A percentile compares a stretch with the other conserved stretches of the same genome.
These are phyloP conservation scores for Papilio glaucus DNA, from an alignment of 1,140 invertebrate species.

Conservation along the genomic window DNA sequence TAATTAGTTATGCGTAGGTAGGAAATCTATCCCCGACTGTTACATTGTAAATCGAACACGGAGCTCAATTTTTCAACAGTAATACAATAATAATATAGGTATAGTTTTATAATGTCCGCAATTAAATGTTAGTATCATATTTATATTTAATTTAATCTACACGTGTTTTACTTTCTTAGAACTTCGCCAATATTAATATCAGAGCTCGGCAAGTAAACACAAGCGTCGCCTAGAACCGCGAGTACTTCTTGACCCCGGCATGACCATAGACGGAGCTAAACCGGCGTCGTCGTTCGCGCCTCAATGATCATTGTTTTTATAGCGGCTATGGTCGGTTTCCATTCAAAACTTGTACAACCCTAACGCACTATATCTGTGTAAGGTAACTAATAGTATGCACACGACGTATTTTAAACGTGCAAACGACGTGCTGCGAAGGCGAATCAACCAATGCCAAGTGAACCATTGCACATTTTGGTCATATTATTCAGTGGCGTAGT, in stretches of 20 bases:
- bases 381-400: background rate
- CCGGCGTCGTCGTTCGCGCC: background rate
- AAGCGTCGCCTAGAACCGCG: background rate
- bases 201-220: background rate
- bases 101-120: too few relatives aligned
- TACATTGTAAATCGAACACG: too few relatives aligned
- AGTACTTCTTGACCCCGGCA: slow-evolving; percentile 15
- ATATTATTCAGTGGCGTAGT: too few relatives aligned
- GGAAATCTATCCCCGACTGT: too few relatives aligned
- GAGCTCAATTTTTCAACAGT: too few relatives aligned
- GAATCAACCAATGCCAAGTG: too few relatives aligned
- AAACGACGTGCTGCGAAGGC: too few relatives aligned
- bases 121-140: too few relatives aligned
- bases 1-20: too few relatives aligned
- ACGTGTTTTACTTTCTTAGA: background rate
- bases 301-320: slow-evolving; percentile 22
- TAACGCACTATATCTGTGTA: background rate
- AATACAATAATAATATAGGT: too few relatives aligned
- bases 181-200: background rate
- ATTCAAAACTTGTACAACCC: background rate
- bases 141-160: too few relatives aligned
- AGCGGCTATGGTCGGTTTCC: background rate
- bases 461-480: too few relatives aligned
- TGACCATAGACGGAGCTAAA: slow-evolving; percentile 8
- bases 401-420: background rate